A percentile compares a stretch with the other conserved stretches of the same genome.
Conservation (phyloP, 2,888 invertebrate genomes). For the Julus scandinavius region DNA sequence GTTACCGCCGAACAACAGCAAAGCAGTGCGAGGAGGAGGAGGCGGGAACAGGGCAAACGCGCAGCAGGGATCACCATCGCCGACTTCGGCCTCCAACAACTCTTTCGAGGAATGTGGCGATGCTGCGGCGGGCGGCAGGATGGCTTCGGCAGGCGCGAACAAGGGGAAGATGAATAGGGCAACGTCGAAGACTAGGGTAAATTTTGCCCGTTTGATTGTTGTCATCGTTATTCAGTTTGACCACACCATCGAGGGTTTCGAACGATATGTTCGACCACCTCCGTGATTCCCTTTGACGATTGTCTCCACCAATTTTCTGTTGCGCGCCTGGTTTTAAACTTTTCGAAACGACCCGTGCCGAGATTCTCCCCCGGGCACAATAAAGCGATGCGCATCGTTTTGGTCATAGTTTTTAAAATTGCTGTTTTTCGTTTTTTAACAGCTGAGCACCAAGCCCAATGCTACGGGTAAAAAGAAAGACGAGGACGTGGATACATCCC, state of each 20-base stretch:
- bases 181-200: slow-evolving; percentile 58
- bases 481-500: slow-evolving; percentile 84
- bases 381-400: no score
- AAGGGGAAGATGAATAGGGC: slow-evolving; percentile 54
- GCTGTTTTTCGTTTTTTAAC: not conserved
- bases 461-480: slow-evolving; percentile 72
- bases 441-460: not conserved
- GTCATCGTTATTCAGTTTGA: no score
- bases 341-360: no score
- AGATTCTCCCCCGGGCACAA: no score
- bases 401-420: no score
- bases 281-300: no score
- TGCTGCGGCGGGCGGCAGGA: not conserved
- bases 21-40: slow-evolving; percentile 65
- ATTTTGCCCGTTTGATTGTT: not conserved
- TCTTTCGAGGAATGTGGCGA: not conserved
- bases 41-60: not conserved
- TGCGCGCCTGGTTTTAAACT: no score
- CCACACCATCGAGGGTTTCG: no score
- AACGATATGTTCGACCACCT: no score
- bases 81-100: slow-evolving; percentile 62
- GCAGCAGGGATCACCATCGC: not conserved
- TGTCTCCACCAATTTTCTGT: no score
- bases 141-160: not conserved
- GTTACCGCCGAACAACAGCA: slow-evolving; percentile 71